Evolutionary conservation across 2,888 invertebrate species (phyloP).

Genomic region (Alsophila aescularia): DNA sequence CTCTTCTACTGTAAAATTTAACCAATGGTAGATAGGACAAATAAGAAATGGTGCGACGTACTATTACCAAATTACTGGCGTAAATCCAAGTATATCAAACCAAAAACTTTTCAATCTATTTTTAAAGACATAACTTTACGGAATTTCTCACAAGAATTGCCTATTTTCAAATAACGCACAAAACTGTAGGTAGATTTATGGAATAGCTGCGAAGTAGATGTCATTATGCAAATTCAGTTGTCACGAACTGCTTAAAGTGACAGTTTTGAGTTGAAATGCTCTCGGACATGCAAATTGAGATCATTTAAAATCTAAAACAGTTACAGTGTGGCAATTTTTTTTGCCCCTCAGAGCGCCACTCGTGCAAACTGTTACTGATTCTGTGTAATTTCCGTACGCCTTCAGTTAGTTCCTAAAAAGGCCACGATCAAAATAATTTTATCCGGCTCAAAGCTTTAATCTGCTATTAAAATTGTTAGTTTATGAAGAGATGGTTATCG

Average conservation of each 20-base stretch:
- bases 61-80: too few relatives aligned
- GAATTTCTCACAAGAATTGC: neutral
- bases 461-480: constrained; percentile 3
- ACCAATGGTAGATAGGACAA: too few relatives aligned
- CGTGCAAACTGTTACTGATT: neutral
- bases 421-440: constrained; percentile 2
- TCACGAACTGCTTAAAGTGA: constrained; percentile 31
- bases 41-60: too few relatives aligned
- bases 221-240: constrained; percentile 31
- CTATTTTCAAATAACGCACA: neutral
- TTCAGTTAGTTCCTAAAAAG: neutral
- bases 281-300: constrained; percentile 31
- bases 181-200: constrained; percentile 12
- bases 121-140: too few relatives aligned
- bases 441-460: neutral
- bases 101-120: too few relatives aligned
- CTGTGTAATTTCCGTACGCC: neutral
- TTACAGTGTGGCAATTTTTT: constrained; percentile 7
- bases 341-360: neutral
- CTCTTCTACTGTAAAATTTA: too few relatives aligned
- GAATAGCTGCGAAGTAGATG: constrained; percentile 9
- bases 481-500: constrained; percentile 19
- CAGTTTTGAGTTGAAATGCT: constrained; percentile 29
- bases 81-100: too few relatives aligned
- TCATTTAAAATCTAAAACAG: constrained; percentile 27